Percentiles rank a stretch among this genome's conserved stretches.
phyloP scores from a whole-genome alignment of 2,797 vertebrate genomes.

The Tauraco hartlaubi region DNA sequence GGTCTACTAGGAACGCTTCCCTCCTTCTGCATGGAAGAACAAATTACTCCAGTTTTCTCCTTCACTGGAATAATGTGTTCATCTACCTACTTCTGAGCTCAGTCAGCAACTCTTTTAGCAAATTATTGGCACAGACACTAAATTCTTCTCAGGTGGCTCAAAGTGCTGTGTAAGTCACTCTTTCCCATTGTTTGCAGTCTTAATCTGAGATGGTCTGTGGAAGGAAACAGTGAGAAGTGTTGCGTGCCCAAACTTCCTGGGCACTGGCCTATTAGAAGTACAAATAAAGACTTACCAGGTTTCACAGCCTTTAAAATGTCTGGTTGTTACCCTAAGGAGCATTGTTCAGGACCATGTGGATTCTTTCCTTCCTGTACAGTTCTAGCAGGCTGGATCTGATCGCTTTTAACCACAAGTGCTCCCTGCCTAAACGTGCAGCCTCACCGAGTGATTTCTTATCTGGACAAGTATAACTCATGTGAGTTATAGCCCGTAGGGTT shows the following conservation, averaged over 20 bases:
- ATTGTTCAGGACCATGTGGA: not conserved
- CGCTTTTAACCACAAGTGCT: not conserved
- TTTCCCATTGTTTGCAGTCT: not conserved
- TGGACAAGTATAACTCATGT: not conserved
- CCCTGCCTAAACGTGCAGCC: not conserved
- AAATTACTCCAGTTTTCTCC: not conserved
- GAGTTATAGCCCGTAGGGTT: not conserved
- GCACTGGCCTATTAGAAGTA: not conserved
- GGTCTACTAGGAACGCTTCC: not conserved
- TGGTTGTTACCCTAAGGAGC: not conserved
- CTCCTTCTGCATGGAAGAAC: not conserved
- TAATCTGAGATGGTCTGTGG: not conserved
- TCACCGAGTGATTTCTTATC: not conserved
- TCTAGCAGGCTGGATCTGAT: not conserved
- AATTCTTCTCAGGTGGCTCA: not conserved
- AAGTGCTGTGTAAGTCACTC: rapidly evolving
- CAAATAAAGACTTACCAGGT: not conserved
- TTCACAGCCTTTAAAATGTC: not conserved
- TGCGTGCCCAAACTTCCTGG: not conserved
- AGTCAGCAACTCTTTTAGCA: not conserved
- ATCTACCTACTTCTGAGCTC: not conserved
- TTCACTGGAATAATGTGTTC: not conserved
- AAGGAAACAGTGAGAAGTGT: not conserved
- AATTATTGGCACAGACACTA: not conserved
- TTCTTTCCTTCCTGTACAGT: not conserved